Percentiles rank a stretch among this genome's conserved stretches.
These are phyloP conservation scores for Melanotaenia nigrans DNA, from an alignment of 2,797 vertebrate species.

Conservation along the genomic window DNA sequence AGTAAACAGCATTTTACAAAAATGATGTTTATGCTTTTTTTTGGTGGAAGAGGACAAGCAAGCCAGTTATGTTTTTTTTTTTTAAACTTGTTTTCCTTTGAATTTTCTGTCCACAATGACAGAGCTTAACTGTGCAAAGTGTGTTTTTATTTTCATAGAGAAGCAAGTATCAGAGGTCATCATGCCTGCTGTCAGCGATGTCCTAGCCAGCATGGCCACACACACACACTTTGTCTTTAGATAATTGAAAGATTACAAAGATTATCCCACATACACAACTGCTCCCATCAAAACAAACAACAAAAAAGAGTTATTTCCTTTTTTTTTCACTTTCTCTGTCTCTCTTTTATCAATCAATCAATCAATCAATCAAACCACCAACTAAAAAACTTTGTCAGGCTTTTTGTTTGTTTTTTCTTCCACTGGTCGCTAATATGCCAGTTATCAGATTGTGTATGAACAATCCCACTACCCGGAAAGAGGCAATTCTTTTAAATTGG, in stretches of 20 bases:
- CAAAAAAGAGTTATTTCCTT: neutral
- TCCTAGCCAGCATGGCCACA: conserved; percentile 32
- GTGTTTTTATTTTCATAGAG: conserved; percentile 15
- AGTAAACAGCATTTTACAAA: neutral
- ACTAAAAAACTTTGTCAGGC: neutral
- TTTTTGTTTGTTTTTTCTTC: neutral
- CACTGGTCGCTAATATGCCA: neutral
- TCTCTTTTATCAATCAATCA: neutral
- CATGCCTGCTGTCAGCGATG: conserved; percentile 23
- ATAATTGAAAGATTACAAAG: conserved; percentile 62
- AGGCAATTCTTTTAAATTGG: no score
- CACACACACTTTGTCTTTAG: conserved; percentile 46
- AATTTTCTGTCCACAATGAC: neutral
- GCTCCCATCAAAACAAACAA: neutral
- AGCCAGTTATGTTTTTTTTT: no score
- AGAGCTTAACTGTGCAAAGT: conserved; percentile 13
- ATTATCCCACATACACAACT: conserved; percentile 37
- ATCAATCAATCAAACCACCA: neutral
- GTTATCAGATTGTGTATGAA: neutral
- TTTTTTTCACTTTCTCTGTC: neutral
- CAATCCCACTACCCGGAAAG: neutral
- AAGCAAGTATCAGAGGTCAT: conserved; percentile 43
- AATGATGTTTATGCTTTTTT: no score
- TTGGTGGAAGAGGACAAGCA: no score
- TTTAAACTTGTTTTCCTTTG: no score